Percentiles rank a stretch among this genome's conserved stretches.
phyloP scores from a whole-genome alignment of 2,113 vertebrate species.

The Trichomycterus rosablanca region DNA sequence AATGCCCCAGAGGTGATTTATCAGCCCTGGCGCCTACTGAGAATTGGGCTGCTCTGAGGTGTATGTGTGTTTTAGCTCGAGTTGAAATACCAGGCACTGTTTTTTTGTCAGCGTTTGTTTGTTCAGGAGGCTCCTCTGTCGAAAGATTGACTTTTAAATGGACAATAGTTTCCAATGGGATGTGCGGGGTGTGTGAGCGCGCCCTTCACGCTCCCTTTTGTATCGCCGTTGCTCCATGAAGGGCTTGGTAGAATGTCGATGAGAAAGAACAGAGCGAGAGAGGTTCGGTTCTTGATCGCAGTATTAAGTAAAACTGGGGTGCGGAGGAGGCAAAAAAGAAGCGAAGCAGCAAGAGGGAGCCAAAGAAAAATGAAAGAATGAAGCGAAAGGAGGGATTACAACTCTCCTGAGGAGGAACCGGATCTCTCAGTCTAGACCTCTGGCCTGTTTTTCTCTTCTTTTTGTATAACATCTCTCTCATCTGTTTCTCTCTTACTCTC shows the following conservation, averaged over 20 bases:
- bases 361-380: conserved; percentile 11
- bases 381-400: conserved; percentile 12
- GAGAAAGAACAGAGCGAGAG: conserved; percentile 3
- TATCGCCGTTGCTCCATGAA: conserved; percentile 3
- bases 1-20: conserved; percentile 19
- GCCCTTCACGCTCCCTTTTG: background rate
- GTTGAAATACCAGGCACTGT: conserved; percentile 22
- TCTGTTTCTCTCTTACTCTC: conserved; percentile 14
- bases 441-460: conserved; percentile 23
- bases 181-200: background rate
- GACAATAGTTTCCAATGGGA: conserved; percentile 12
- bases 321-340: conserved; percentile 6
- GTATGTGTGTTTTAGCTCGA: background rate
- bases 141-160: background rate
- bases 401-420: conserved; percentile 18
- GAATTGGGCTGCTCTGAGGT: background rate
- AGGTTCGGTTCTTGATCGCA: background rate
- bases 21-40: background rate
- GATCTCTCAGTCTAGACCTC: conserved; percentile 19
- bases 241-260: conserved; percentile 11
- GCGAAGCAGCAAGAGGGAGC: background rate
- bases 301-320: background rate
- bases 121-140: background rate
- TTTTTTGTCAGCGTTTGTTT: conserved; percentile 16
- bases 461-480: background rate